Percentiles rank a stretch among this genome's conserved stretches.
Evolutionary conservation across 2,888 invertebrate species (phyloP).

Genomic region (Tortrix viridana): DNA sequence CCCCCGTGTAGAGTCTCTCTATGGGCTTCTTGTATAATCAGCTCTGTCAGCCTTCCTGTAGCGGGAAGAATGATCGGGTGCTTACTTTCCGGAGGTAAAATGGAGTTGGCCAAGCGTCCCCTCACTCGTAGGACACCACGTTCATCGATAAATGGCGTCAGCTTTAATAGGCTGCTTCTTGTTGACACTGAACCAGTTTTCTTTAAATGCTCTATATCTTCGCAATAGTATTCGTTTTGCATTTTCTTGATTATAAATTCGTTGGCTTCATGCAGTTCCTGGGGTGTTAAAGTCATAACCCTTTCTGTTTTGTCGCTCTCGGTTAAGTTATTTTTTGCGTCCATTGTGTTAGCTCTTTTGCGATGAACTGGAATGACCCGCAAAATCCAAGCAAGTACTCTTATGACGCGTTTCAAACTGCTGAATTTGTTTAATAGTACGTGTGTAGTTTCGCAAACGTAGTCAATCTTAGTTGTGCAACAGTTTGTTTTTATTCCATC

Average conservation of each 20-base stretch:
- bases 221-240: neutral
- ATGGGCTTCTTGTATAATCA: neutral
- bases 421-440: neutral
- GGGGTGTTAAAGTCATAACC: no score
- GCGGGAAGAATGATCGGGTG: neutral
- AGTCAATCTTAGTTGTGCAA: no score
- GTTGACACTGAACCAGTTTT: neutral
- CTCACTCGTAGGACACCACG: neutral
- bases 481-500: no score
- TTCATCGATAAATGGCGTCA: constrained; percentile 6
- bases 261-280: neutral
- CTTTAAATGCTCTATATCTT: neutral
- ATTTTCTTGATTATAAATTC: neutral
- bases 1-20: neutral
- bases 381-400: constrained; percentile 2
- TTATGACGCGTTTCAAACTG: constrained; percentile 4
- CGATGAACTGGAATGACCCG: neutral
- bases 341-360: no score
- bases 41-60: neutral
- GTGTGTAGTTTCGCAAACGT: neutral
- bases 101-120: constrained; percentile 2
- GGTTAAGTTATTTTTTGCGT: no score
- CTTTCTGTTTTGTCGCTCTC: no score
- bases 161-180: neutral
- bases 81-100: neutral